These are phyloP conservation scores for Empis stercorea DNA, from an alignment of 2,888 invertebrate genomes.

Conservation along the genomic window DNA sequence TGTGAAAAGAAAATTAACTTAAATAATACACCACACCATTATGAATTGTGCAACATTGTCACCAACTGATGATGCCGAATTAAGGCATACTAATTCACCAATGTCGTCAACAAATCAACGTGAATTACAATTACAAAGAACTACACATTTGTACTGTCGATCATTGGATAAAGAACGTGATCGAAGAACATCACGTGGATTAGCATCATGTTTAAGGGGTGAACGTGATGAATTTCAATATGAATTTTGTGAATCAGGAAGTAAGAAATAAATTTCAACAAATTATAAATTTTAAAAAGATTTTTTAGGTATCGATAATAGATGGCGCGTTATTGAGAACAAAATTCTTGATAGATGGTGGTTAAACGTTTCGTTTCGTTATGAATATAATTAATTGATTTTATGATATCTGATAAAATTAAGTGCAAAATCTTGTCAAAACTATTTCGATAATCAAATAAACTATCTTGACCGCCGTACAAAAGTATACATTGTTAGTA, in stretches of 20 bases:
- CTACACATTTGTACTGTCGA: constrained; percentile 23
- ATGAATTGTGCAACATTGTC: constrained; percentile 6
- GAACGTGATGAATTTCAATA: constrained; percentile 31
- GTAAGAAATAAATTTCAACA: constrained; percentile 7
- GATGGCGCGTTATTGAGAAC: no score
- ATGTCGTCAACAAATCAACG: neutral
- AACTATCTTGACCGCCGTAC: no score
- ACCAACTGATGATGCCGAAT: constrained; percentile 5
- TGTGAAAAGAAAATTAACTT: neutral
- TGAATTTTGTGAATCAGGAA: constrained; percentile 24
- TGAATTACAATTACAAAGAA: constrained; percentile 20
- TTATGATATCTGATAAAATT: no score
- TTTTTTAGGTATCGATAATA: no score
- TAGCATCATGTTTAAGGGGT: constrained; percentile 34
- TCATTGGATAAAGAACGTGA: constrained; percentile 22
- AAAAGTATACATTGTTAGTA: no score
- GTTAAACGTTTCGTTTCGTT: no score
- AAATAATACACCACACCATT: neutral
- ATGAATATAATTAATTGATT: no score
- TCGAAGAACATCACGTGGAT: constrained; percentile 30
- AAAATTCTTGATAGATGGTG: no score
- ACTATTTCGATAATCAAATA: no score
- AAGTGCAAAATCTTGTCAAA: no score
- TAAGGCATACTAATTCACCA: neutral
- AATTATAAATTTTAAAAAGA: no score